Base-by-base conservation (phyloP, 1,140 invertebrate species). In the Trichoplusia ni region DNA sequence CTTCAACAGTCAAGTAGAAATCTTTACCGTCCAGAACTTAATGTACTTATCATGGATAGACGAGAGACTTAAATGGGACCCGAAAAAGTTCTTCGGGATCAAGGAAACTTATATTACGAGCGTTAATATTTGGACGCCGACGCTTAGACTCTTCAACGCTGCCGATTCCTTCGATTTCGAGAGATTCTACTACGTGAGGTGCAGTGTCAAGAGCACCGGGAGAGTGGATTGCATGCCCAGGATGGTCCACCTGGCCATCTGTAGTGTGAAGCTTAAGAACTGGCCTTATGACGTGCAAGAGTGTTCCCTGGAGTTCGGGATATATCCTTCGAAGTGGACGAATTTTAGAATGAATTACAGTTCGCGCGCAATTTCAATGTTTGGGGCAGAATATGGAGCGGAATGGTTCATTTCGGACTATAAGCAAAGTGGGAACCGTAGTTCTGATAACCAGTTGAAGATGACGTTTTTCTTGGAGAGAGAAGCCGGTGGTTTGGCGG, bases 391-490 rank as follows among this genome's bases (percentile, higher is more conserved):
- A 19, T 60, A 65, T 37, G 58, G 51, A 4, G 11, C 33, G 4
- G 37, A 58, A 25, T 70, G 63, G 63, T 18, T 29, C 6, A 62
- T 70, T 16, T 19, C 53, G 19, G 51, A 65, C 33, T 65, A 58
- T 11, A 27, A 40, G 7, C 66, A 71, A 18, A 37, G n/a, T 6
- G 46, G 67, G n/a, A 61, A 64, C 11, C 9, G 21, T 5, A 61
- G 40, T 5, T 38, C 66, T 5, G 27, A 64, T 0, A 33, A 29
- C 0, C 67, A 72, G 25, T 31, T 80, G 0, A 68, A 27, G n/a
- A 53, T 80, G 11, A 67, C 23, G 1, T 79, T 81, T 8, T 11
- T 67, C 0, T 13, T 81, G 6, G 72, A 83, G 46, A 67, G 84
- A 7, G 62, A 76, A 25, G 79, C 71, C 0, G 47, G 18, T 1